These are phyloP conservation scores for Heliconius melpomene DNA, from an alignment of 1,140 invertebrate species.

Conservation along the genomic window DNA sequence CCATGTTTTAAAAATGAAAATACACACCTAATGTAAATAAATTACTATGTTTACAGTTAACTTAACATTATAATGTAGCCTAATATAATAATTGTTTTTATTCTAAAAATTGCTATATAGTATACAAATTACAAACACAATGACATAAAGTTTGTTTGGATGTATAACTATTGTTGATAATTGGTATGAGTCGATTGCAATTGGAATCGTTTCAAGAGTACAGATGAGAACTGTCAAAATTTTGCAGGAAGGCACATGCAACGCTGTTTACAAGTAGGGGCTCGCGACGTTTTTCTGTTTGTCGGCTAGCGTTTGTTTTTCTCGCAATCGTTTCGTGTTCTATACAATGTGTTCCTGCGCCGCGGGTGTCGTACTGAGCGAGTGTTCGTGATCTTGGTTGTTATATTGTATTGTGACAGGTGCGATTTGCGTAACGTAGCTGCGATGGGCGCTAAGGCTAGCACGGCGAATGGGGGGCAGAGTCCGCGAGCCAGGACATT, in stretches of 20 bases:
- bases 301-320: slow-evolving; percentile 60
- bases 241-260: slow-evolving; percentile 78
- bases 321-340: slow-evolving; percentile 44
- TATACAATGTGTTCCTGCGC: slow-evolving; percentile 73
- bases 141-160: not conserved
- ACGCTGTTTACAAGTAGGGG: slow-evolving; percentile 75
- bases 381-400: slow-evolving; percentile 64
- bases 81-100: too few species aligned
- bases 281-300: slow-evolving; percentile 62
- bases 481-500: slow-evolving; percentile 89
- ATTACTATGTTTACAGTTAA: too few species aligned
- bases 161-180: not conserved
- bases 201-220: slow-evolving; percentile 30
- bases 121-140: not conserved
- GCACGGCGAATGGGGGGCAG: slow-evolving; percentile 87
- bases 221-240: slow-evolving; percentile 74
- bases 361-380: slow-evolving; percentile 57
- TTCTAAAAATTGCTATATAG: too few species aligned
- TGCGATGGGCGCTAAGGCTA: slow-evolving; percentile 91
- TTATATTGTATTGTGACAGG: slow-evolving; percentile 58
- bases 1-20: too few species aligned
- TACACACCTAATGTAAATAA: too few species aligned
- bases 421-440: slow-evolving; percentile 73
- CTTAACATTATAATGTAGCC: too few species aligned
- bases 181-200: not conserved